phyloP scores from a whole-genome alignment of 2,888 invertebrate genomes.

The Chymomyza fuscimana region DNA sequence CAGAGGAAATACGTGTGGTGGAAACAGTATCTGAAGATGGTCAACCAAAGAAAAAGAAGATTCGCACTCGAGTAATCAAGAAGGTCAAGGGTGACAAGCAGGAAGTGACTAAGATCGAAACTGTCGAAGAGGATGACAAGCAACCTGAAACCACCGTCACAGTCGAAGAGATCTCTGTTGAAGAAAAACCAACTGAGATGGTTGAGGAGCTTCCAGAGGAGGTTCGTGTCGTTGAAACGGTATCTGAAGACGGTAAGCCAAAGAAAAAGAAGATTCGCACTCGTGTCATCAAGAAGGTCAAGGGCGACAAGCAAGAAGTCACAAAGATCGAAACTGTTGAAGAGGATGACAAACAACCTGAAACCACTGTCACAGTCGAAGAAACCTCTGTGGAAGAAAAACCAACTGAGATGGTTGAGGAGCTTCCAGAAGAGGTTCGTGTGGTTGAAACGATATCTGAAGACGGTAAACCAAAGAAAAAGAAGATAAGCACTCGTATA shows the following conservation, averaged over 20 bases:
- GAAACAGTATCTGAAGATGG: conserved; percentile 28
- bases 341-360: neutral
- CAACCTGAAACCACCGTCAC: conserved; percentile 23
- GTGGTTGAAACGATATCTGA: conserved; percentile 29
- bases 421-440: conserved; percentile 69
- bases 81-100: conserved; percentile 33
- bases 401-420: conserved; percentile 71
- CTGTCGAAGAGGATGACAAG: conserved; percentile 28
- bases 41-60: conserved; percentile 30
- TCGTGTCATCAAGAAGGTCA: neutral
- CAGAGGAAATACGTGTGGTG: conserved; percentile 22
- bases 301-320: conserved; percentile 1
- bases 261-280: neutral
- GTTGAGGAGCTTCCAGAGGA: neutral
- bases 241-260: neutral
- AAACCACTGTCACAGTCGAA: neutral
- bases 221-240: neutral
- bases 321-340: neutral
- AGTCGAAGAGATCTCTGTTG: conserved; percentile 11
- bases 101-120: conserved; percentile 32
- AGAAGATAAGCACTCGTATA: conserved; percentile 68
- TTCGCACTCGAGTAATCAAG: conserved; percentile 28
- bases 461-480: conserved; percentile 60
- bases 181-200: neutral
- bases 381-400: conserved; percentile 29